Evolutionary conservation across 1,140 invertebrate species (phyloP).

Genomic region (Metopolophium dirhodum): DNA sequence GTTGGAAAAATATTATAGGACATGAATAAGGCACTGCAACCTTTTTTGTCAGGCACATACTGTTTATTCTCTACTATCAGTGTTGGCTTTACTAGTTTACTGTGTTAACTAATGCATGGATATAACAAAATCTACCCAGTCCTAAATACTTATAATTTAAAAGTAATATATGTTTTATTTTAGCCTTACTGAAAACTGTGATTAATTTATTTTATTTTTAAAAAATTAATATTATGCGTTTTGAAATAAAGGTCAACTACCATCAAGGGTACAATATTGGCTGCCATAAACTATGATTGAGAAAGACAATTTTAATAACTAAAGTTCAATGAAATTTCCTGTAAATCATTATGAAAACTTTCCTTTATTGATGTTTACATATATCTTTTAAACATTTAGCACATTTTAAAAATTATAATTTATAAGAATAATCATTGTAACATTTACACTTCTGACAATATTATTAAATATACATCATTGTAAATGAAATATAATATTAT

Average conservation of each 20-base stretch:
- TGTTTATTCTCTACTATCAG: neutral
- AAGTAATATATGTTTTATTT: slow-evolving; percentile 24
- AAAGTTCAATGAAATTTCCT: neutral
- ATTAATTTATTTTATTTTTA: neutral
- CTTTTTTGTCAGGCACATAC: neutral
- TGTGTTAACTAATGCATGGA: neutral
- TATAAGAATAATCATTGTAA: neutral
- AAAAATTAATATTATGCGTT: neutral
- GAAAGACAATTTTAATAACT: too few relatives aligned
- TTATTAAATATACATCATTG: too few relatives aligned
- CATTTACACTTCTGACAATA: neutral
- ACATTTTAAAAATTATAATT: neutral
- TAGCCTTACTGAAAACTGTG: neutral
- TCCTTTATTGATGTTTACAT: neutral
- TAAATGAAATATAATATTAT: neutral
- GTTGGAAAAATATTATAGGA: neutral
- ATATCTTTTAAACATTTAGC: neutral
- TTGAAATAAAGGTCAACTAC: neutral
- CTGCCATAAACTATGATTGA: too few relatives aligned
- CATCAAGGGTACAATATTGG: neutral
- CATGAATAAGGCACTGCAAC: neutral
- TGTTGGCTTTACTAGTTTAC: neutral
- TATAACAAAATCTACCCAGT: neutral
- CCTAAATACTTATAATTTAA: neutral
- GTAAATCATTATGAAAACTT: neutral